Percentiles rank a stretch among this genome's conserved stretches.
Conservation (phyloP, 2,797 vertebrate genomes). For the Forpus xanthops region DNA sequence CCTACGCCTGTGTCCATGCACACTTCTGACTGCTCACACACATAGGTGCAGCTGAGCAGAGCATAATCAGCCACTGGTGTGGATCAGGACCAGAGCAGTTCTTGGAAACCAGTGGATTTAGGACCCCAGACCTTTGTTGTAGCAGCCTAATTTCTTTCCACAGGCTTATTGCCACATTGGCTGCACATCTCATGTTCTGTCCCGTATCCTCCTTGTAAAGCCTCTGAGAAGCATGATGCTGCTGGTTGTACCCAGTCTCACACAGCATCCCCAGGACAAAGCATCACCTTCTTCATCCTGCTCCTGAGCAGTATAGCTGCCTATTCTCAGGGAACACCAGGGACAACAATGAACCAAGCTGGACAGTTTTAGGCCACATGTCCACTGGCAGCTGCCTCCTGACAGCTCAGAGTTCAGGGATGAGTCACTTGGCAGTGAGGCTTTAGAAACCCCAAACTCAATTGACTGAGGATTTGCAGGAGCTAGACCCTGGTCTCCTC, state of each 20-base stretch:
- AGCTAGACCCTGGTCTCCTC: background rate
- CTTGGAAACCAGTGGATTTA: background rate
- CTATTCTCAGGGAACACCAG: rapidly evolving
- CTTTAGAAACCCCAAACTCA: slow-evolving; percentile 12
- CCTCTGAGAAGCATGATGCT: background rate
- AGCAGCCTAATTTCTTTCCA: background rate
- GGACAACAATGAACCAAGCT: background rate
- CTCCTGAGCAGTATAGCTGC: background rate
- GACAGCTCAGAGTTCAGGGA: background rate
- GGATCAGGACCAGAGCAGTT: background rate
- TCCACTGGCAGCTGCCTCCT: background rate
- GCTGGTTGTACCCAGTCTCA: background rate
- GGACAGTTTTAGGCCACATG: background rate
- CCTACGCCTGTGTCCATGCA: rapidly evolving
- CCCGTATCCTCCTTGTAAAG: background rate
- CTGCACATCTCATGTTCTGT: rapidly evolving
- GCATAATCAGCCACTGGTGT: rapidly evolving
- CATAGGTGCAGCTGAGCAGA: background rate
- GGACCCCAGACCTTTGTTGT: background rate
- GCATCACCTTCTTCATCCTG: background rate
- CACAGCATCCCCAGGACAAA: background rate
- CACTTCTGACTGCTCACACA: rapidly evolving
- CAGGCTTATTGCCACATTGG: rapidly evolving
- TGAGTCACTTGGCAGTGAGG: background rate
- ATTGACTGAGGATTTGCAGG: slow-evolving; percentile 40